Evolutionary conservation across 92 coral and sea anemone genomes (phyloP).

Genomic region (Porites evermanni): DNA sequence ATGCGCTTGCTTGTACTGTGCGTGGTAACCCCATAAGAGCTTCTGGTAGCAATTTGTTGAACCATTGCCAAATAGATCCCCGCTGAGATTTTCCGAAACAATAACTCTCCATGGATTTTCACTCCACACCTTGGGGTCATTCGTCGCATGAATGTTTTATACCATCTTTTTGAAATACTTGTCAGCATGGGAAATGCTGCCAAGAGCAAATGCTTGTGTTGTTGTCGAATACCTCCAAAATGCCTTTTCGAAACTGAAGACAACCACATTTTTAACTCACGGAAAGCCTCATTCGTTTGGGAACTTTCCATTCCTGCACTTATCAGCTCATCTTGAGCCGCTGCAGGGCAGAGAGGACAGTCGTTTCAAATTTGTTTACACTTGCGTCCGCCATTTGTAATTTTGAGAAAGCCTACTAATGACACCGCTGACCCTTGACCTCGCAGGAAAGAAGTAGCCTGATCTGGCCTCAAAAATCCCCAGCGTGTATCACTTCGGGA

Average conservation of each 20-base stretch:
- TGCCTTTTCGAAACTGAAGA: background rate
- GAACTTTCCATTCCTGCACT: background rate
- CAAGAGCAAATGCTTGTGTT: constrained; percentile 5
- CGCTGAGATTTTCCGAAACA: constrained; percentile 23
- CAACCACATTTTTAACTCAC: background rate
- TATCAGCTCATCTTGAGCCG: background rate
- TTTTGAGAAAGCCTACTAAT: background rate
- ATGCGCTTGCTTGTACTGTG: constrained; percentile 26
- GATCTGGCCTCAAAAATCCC: background rate
- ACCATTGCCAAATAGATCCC: constrained; percentile 37
- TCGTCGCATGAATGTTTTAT: constrained; percentile 45
- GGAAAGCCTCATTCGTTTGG: background rate
- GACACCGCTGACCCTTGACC: background rate
- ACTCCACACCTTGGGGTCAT: constrained; percentile 46
- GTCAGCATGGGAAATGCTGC: constrained; percentile 36
- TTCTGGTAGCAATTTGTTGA: constrained; percentile 26
- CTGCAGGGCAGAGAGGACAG: background rate
- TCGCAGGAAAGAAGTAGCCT: no score
- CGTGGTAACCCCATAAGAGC: constrained; percentile 12
- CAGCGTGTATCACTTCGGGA: background rate
- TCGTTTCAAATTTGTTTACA: background rate
- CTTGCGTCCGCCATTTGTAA: constrained; percentile 5
- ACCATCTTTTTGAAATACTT: constrained; percentile 35
- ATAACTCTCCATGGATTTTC: constrained; percentile 45
- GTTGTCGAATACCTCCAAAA: background rate